Base-by-base conservation (phyloP, 53 echinoderm and acorn worm species). In the Holothuria scabra region DNA sequence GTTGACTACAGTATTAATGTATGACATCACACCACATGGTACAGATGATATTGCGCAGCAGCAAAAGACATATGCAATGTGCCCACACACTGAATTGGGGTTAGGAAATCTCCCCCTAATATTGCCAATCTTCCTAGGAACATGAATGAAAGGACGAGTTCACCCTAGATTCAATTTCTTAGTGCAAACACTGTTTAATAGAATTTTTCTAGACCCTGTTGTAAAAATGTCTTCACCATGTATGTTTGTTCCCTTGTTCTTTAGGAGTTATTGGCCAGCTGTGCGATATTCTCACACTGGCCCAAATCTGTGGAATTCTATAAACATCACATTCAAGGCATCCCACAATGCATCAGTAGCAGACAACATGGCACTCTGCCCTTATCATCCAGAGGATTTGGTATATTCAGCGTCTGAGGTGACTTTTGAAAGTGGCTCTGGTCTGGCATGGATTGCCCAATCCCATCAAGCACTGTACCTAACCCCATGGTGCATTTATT, bases 401-500 rank as follows among this genome's bases (percentile, higher is more conserved):
- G 37, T 79, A 13, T 31, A 23, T 34, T 33, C 33, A 32, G 30
- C 31, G 8, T 34, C 41, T 52, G 82, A 80, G 12, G 23, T 68
- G 25, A 76, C 68, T 2, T 82, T 87, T 66, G 79, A 79, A 16
- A 82, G 82, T 33, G 87, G 82, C n/a, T 22, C 22, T 25, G 60
- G 24, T 81, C 34, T 60, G 3, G 89, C 89, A 18, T 86, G 88
- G 91, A 72, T 79, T 69, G 83, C 80, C n/a, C 66, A 13, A 46
- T 56, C 44, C 24, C 44, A 41, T 81, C 84, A 44, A 41, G 31
- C 16, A 9, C 10, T 48, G 37, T 78, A 1, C 31, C 46, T 79
- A 18, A 6, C 2, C 65, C 79, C 85, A 65, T 55, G 70, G 56
- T 28, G 26, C 79, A 35, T 26, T 84, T 84, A 46, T 84, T 56